Percentiles rank a stretch among this genome's conserved stretches.
phyloP scores from a whole-genome alignment of 2,888 invertebrate genomes.

The Cryptosula pallasiana region DNA sequence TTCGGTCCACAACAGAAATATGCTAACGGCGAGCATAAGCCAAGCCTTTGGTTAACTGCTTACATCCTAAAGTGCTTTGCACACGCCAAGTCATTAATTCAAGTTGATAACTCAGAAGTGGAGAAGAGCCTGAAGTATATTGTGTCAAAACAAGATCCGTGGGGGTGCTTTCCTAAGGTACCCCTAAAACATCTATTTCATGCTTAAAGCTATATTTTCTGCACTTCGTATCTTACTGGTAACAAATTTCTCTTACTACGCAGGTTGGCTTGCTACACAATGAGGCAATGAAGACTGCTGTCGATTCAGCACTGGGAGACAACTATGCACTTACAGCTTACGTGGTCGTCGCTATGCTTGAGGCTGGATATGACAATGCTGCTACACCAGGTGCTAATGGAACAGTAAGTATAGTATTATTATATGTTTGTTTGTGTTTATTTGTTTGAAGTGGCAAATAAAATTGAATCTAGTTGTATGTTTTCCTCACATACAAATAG shows the following conservation, averaged over 20 bases:
- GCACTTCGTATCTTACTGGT: background rate
- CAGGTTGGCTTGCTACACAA: background rate
- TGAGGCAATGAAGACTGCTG: background rate
- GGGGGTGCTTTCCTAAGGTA: background rate
- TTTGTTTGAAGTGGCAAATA: too few species aligned
- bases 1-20: background rate
- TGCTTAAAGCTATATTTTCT: background rate
- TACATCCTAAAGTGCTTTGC: background rate
- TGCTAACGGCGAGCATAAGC: background rate
- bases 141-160: background rate
- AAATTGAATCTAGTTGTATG: too few species aligned
- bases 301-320: background rate
- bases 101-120: background rate
- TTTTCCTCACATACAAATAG: too few species aligned
- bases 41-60: background rate
- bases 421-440: too few species aligned
- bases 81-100: background rate
- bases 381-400: background rate
- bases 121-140: background rate
- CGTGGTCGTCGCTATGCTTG: conserved; percentile 40
- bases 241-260: background rate
- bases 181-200: background rate
- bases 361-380: conserved; percentile 34
- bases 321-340: conserved; percentile 39
- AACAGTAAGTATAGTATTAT: too few species aligned